A percentile compares a stretch with the other conserved stretches of the same genome.
Evolutionary conservation across 64 coral and sea anemone genomes (phyloP).

Genomic region (Acropora tenuis): DNA sequence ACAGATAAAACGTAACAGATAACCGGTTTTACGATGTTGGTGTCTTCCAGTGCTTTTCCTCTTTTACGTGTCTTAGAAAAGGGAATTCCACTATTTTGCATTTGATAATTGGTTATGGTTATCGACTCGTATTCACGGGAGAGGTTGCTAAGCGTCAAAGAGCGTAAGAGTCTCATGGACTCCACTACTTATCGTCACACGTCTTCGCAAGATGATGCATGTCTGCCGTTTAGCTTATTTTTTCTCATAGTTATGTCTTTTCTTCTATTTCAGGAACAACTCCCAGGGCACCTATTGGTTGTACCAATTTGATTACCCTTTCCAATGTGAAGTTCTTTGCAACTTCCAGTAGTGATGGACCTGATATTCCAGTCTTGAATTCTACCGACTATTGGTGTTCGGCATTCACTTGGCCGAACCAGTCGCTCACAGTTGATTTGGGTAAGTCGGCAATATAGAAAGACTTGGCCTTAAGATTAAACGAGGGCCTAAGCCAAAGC

Average conservation of each 20-base stretch:
- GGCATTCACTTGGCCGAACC: background rate
- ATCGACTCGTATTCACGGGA: too few species aligned
- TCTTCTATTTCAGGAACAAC: background rate
- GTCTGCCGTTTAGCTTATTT: too few species aligned
- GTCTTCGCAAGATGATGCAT: background rate
- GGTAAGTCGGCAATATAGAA: conserved; percentile 10
- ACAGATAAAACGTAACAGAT: background rate
- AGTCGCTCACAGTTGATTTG: conserved; percentile 49
- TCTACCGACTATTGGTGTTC: conserved; percentile 64
- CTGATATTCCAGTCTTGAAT: conserved; percentile 31
- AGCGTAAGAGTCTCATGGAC: too few species aligned
- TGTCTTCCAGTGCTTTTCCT: background rate
- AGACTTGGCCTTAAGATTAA: too few species aligned
- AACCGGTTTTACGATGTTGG: background rate
- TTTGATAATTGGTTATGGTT: too few species aligned
- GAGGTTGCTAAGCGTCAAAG: too few species aligned
- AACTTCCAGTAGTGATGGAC: conserved; percentile 51
- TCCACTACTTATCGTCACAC: too few species aligned
- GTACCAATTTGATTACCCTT: background rate
- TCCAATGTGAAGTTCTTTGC: conserved; percentile 11
- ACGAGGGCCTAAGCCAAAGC: too few species aligned
- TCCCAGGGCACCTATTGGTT: background rate
- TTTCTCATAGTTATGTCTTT: too few species aligned
- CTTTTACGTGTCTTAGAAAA: too few species aligned
- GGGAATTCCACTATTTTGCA: too few species aligned